Base-by-base conservation (phyloP, 2,888 invertebrate genomes). In the Limnephilus marmoratus region DNA sequence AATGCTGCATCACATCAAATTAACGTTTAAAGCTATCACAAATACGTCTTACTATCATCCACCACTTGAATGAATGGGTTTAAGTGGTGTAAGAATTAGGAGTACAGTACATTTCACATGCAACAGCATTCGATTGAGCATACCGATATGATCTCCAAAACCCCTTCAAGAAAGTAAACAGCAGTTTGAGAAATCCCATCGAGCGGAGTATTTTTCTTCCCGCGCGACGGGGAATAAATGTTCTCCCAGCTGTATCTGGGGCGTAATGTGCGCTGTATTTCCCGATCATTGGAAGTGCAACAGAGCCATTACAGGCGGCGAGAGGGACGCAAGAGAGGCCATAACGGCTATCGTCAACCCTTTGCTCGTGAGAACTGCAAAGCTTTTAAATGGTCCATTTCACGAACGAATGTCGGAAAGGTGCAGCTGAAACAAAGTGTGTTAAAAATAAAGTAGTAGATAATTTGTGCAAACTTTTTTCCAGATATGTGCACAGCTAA, bases 241-340 rank as follows among this genome's bases (percentile, higher is more conserved):
- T 85, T 85, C 86, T 53, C 53, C 18, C 31, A 24, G 41, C 34
- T 85, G 85, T 85, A 85, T 85, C 41, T 85, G 29, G 24, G 41
- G 37, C 29, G 81, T 87, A 86, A 82, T 82, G 91, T 29, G 34
- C 81, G 82, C 91, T 31, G 80, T 91, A 90, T 90, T 89, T 91
- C 41, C 90, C 87, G 91, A 91, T 91, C 89, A 91, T 80, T 80
- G 90, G 53, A 68, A 83, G 37, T 80, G 90, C 91, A 91, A 91
- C 91, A 91, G 90, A 53, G 68, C 91, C 91, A 91, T 91, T 91
- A 90, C 90, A 15, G 83, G 37, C 81, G 24, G 49, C 86, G 5
- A n/a, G 31, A 81, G 24, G 34, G 87, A 41, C 85, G 91, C 90
- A 85, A 90, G 81, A 88, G 87, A 34, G 82, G 68, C 68, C 68